phyloP scores from a whole-genome alignment of 1,140 invertebrate genomes.

The Drosophila nikananu region DNA sequence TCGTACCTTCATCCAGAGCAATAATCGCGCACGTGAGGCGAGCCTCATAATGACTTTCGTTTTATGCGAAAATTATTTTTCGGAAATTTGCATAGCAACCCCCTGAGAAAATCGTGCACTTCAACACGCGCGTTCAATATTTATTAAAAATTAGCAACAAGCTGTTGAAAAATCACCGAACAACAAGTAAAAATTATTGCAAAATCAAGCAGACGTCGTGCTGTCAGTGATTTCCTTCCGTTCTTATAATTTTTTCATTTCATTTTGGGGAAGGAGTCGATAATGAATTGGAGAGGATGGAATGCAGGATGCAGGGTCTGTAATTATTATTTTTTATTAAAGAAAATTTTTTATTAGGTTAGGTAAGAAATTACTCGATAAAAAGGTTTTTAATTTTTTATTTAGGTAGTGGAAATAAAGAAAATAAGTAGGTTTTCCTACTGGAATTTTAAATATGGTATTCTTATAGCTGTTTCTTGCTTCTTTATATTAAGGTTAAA shows the following conservation, averaged over 20 bases:
- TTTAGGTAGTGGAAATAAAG: not conserved
- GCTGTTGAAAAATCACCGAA: conserved; percentile 65
- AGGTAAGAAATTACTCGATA: too few relatives aligned
- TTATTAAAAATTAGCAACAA: conserved; percentile 79
- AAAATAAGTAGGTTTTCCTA: not conserved
- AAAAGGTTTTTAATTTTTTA: not conserved
- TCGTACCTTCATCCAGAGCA: conserved; percentile 37
- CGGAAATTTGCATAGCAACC: conserved; percentile 70
- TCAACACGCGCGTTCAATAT: conserved; percentile 57
- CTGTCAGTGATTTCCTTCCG: conserved; percentile 56
- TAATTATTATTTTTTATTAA: not conserved
- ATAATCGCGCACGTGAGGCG: conserved; percentile 69
- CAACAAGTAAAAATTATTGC: conserved; percentile 29
- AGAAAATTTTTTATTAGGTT: not conserved
- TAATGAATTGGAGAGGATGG: not conserved
- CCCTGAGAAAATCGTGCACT: conserved; percentile 13
- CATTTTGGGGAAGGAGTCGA: not conserved
- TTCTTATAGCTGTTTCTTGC: too few relatives aligned
- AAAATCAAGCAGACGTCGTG: conserved; percentile 29
- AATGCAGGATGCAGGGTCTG: not conserved
- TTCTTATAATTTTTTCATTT: conserved; percentile 46
- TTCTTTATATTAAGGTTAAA: not conserved
- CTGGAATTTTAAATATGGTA: not conserved
- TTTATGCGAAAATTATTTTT: conserved; percentile 61
- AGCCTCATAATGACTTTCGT: conserved; percentile 62